Percentiles rank a stretch among this genome's conserved stretches.
These are phyloP conservation scores for Drosophila neonasuta DNA, from an alignment of 2,888 invertebrate genomes.

Conservation along the genomic window DNA sequence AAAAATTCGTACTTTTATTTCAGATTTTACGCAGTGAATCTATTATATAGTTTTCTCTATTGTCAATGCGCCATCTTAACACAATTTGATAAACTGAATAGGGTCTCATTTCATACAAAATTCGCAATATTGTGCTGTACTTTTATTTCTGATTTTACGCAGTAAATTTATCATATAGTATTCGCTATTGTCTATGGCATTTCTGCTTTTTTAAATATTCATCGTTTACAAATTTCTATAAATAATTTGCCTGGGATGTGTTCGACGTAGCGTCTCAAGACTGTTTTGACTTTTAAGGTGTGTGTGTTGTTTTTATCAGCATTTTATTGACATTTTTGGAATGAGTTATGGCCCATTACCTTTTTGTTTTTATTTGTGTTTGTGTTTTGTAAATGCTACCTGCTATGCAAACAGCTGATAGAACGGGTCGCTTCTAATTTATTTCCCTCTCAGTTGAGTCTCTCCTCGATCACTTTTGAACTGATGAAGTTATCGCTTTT, in stretches of 20 bases:
- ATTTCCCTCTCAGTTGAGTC: background rate
- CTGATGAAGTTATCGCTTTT: background rate
- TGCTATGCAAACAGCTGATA: slow-evolving; percentile 24
- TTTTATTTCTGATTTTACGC: background rate
- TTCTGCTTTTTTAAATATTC: too few relatives aligned
- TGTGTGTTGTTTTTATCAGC: slow-evolving; percentile 12
- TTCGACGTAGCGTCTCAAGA: slow-evolving; percentile 1
- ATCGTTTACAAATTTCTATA: background rate
- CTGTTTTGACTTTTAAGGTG: slow-evolving; percentile 12
- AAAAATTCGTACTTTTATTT: too few relatives aligned
- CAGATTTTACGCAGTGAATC: too few relatives aligned
- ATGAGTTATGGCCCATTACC: slow-evolving; percentile 19
- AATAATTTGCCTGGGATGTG: background rate
- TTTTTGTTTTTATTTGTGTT: background rate
- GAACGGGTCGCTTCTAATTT: background rate
- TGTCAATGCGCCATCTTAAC: too few relatives aligned
- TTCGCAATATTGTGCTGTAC: background rate
- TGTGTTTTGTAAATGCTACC: slow-evolving; percentile 13
- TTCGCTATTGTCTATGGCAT: background rate
- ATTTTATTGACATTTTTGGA: slow-evolving; percentile 15
- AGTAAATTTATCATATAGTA: background rate
- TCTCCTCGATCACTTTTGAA: background rate
- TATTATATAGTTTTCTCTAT: too few relatives aligned
- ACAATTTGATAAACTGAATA: background rate
- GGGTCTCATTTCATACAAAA: background rate